Conservation (phyloP, 2,888 invertebrate species). For the Neoaliturus tenellus region DNA sequence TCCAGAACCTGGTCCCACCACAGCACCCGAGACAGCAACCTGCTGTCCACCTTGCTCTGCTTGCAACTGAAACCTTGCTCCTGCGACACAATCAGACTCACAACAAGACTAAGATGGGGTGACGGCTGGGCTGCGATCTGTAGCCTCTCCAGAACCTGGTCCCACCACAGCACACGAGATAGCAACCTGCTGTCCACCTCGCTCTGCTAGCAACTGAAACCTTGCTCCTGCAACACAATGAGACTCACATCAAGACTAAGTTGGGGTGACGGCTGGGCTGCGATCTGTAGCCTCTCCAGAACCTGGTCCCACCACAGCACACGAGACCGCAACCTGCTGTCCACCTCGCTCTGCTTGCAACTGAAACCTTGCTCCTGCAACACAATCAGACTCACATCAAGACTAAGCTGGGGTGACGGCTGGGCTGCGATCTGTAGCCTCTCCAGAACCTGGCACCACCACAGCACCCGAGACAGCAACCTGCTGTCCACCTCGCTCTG, state of each 20-base stretch:
- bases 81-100: no score
- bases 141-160: slow-evolving; percentile 35
- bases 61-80: no score
- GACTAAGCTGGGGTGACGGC: no score
- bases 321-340: slow-evolving; percentile 10
- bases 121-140: slow-evolving; percentile 24
- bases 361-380: neutral
- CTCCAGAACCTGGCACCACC: no score
- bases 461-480: no score
- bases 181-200: slow-evolving; percentile 9
- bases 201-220: neutral
- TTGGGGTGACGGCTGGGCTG: slow-evolving; percentile 19
- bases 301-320: slow-evolving; percentile 45
- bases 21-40: no score
- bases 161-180: slow-evolving; percentile 47
- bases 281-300: slow-evolving; percentile 43
- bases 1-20: no score
- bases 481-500: no score
- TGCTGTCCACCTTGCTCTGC: no score
- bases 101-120: neutral
- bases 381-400: no score
- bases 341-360: neutral
- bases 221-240: neutral
- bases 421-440: no score
- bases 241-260: neutral